phyloP scores from a whole-genome alignment of 2,113 vertebrate species.

The Cynoglossus semilaevis region DNA sequence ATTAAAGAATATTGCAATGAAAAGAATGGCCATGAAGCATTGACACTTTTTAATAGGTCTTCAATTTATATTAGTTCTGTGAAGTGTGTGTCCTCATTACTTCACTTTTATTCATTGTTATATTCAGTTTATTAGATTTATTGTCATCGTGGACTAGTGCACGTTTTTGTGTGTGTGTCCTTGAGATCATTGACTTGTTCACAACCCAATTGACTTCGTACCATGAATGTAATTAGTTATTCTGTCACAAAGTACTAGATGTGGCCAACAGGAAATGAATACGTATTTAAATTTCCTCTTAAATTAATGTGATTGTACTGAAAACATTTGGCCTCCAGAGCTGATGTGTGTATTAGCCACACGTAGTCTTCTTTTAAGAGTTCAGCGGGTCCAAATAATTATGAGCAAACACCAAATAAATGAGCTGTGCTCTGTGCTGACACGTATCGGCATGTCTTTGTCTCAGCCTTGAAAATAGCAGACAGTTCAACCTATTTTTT shows the following conservation, averaged over 20 bases:
- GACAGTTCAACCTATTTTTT: conserved; percentile 40
- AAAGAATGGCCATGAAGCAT: no score
- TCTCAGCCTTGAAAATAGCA: conserved; percentile 54
- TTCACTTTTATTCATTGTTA: no score
- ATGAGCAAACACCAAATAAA: conserved; percentile 30
- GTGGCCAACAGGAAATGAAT: neutral
- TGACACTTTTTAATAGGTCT: no score
- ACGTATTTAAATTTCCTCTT: neutral
- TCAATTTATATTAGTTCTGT: no score
- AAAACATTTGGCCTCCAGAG: neutral
- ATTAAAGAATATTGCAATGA: no score
- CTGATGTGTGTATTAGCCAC: neutral
- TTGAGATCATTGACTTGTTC: no score
- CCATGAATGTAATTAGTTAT: neutral
- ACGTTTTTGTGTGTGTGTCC: no score
- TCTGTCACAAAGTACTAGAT: neutral
- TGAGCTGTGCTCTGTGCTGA: conserved; percentile 42
- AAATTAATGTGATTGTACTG: conserved; percentile 4
- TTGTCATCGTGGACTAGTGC: no score
- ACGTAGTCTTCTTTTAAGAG: neutral
- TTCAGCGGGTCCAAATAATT: conserved; percentile 12
- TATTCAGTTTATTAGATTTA: no score
- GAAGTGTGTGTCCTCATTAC: no score
- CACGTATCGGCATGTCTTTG: conserved; percentile 31
- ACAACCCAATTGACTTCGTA: neutral